These are phyloP conservation scores for Bombus ignitus DNA, from an alignment of 1,140 invertebrate genomes.

Conservation along the genomic window DNA sequence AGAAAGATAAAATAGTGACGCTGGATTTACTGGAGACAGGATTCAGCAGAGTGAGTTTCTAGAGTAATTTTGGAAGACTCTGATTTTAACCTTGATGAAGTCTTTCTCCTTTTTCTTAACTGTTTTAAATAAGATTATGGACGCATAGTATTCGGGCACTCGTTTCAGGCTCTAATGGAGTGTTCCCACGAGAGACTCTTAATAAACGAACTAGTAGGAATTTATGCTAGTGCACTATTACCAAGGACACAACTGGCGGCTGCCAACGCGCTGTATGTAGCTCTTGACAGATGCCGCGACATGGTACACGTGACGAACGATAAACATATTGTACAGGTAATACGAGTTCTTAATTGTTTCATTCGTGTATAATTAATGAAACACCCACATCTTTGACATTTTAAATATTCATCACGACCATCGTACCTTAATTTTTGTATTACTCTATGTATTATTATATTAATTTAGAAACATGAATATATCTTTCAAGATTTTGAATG, in stretches of 20 bases:
- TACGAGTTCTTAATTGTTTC: neutral
- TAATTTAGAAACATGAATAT: neutral
- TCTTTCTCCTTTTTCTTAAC: neutral
- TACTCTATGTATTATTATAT: neutral
- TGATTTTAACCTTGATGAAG: neutral
- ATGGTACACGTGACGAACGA: constrained; percentile 94
- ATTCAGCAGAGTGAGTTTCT: constrained; percentile 86
- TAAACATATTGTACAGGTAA: constrained; percentile 91
- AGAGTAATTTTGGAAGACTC: neutral
- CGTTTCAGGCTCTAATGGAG: constrained; percentile 81
- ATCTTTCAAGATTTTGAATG: neutral
- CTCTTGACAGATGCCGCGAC: constrained; percentile 92
- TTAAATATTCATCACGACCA: neutral
- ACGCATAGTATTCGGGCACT: neutral
- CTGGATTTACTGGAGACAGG: constrained; percentile 87
- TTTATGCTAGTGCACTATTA: constrained; percentile 85
- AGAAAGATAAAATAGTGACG: constrained; percentile 87
- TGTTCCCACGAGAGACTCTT: constrained; percentile 86
- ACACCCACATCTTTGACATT: neutral
- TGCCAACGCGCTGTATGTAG: constrained; percentile 90
- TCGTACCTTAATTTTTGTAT: neutral
- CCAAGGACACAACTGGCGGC: constrained; percentile 83
- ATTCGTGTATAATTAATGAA: neutral
- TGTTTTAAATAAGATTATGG: neutral
- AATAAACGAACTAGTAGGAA: constrained; percentile 86